Evolutionary conservation across 2,888 invertebrate species (phyloP), one percentile per base, ranked within the genome.

Genomic region (Eurois occulta): DNA sequence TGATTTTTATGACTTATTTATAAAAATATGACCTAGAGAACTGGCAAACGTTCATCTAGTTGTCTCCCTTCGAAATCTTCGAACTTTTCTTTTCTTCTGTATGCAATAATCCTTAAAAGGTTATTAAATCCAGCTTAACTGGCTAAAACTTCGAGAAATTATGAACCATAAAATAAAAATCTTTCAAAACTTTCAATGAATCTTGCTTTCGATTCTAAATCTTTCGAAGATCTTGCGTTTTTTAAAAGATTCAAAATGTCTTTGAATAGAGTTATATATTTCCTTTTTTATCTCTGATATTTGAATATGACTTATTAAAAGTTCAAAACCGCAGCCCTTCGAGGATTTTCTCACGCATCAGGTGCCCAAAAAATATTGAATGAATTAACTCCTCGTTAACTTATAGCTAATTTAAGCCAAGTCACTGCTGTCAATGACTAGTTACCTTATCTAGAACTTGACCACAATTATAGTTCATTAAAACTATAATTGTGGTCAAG

Each of bases 401-500:
- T 64, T 46, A 21, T 32, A 58, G n/a, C 48, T 38, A 48, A 68
- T 69, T 71, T 58, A 28, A 52, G 18, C 11, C 24, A 67, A 35
- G 70, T 64, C 38, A 77, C 13, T 66, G 32, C 21, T 75, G 82
- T 66, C 46, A 46, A 28, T 65, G 55, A 81, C 68, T n/a, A 84
- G 43, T 64, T 48, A 64, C n/a, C n/a, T n/a, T n/a, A n/a, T n/a
- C n/a, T n/a, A n/a, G n/a, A n/a, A n/a, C n/a, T n/a, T n/a, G n/a
- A n/a, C n/a, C n/a, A n/a, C n/a, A n/a, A n/a, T n/a, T n/a, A n/a
- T n/a, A n/a, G n/a, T n/a, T n/a, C n/a, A n/a, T n/a, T n/a, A n/a
- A n/a, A 66, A 85, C 72, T 52, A 69, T 69, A 32, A 46, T 62
- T 66, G n/a, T 77, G 18, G 65, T 41, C 32, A 58, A 10, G 18